phyloP scores from a whole-genome alignment of 2,113 vertebrate species.

The rat (Rattus norvegicus) region GRCr8 NC_086025.1:126740001-126740500 shows the following conservation, averaged over 20 bases:
- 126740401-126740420: slow-evolving; percentile 58
- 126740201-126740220: slow-evolving; percentile 31
- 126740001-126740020: neutral
- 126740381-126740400: slow-evolving; percentile 56
- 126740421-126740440: slow-evolving; percentile 60
- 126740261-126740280: neutral
- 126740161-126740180: slow-evolving; percentile 19
- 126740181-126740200: neutral
- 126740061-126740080: neutral
- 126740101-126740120: slow-evolving; percentile 27
- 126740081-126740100: neutral
- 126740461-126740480: slow-evolving; percentile 5
- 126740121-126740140: slow-evolving; percentile 10
- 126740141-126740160: slow-evolving; percentile 27
- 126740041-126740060: neutral
- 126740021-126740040: neutral
- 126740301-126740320: slow-evolving; percentile 18
- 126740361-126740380: slow-evolving; percentile 38
- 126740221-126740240: neutral
- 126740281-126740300: neutral
- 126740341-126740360: slow-evolving; percentile 35
- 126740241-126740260: slow-evolving; percentile 12
- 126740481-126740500: slow-evolving; percentile 55
- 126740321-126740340: neutral
- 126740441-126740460: slow-evolving; percentile 46